phyloP scores from a whole-genome alignment of 2,113 vertebrate genomes.

The Malurus alboscapulatus region DNA sequence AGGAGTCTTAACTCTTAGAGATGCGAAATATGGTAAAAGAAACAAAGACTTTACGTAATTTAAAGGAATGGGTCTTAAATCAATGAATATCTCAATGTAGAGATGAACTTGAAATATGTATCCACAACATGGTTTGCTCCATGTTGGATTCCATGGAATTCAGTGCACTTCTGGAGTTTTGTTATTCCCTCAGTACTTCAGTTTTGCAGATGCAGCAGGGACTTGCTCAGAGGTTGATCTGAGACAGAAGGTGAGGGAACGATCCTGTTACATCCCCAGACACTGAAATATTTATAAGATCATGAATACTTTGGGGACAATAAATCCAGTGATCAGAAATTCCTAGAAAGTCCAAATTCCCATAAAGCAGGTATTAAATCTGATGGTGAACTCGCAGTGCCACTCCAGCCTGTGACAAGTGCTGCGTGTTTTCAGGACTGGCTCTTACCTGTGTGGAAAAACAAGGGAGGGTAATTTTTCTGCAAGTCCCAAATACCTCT shows the following conservation, averaged over 20 bases:
- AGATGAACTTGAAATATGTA: background rate
- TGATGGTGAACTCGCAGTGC: background rate
- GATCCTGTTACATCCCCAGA: background rate
- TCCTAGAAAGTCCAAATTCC: background rate
- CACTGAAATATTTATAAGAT: background rate
- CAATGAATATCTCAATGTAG: background rate
- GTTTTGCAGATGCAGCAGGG: too few relatives aligned
- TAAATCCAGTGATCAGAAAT: background rate
- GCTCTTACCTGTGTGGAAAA: background rate
- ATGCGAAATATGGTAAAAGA: background rate
- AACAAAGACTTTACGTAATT: background rate
- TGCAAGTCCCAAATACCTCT: background rate
- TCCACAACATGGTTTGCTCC: background rate
- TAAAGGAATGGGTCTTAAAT: background rate
- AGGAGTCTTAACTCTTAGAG: background rate
- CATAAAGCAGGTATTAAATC: background rate
- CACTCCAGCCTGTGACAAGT: background rate
- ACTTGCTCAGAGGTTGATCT: background rate
- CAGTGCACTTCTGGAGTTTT: background rate
- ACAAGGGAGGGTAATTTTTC: background rate
- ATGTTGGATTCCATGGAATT: background rate
- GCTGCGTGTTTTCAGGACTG: background rate
- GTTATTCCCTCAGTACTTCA: background rate
- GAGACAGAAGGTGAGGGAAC: background rate
- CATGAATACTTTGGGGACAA: background rate